These are phyloP conservation scores for Poecile atricapillus DNA, from an alignment of 2,113 vertebrate genomes.

Conservation along the genomic window DNA sequence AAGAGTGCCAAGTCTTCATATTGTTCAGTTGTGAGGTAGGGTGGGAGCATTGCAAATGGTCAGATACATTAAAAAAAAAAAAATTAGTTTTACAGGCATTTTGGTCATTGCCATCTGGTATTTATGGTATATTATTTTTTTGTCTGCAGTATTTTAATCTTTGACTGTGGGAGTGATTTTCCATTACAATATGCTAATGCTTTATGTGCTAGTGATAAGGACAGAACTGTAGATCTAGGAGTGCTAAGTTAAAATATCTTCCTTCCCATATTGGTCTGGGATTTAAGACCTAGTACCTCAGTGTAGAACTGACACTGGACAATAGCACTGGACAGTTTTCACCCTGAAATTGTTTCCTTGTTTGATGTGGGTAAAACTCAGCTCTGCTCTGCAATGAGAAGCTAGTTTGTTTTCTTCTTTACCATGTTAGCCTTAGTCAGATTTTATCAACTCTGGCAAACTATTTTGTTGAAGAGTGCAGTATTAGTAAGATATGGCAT, in stretches of 20 bases:
- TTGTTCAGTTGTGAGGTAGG: not conserved
- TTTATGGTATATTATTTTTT: not conserved
- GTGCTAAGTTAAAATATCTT: not conserved
- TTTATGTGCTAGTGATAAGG: not conserved
- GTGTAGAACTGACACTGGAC: not conserved
- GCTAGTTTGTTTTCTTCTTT: not conserved
- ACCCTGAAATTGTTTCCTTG: not conserved
- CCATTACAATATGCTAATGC: constrained; percentile 32
- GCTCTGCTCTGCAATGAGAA: not conserved
- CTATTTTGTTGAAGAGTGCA: not conserved
- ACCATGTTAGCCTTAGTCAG: not conserved
- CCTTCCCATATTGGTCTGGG: not conserved
- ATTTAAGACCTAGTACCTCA: not conserved
- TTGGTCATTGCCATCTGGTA: not conserved
- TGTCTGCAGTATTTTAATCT: constrained; percentile 12
- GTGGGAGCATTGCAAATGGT: not conserved
- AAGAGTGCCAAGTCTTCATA: not conserved
- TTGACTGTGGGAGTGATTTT: constrained; percentile 35
- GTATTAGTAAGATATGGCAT: not conserved
- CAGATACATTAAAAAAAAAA: not conserved
- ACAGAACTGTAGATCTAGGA: not conserved
- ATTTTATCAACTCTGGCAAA: not conserved
- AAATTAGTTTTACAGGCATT: not conserved
- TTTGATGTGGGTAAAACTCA: not conserved
- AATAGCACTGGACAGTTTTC: not conserved